Conservation (phyloP, 2,888 invertebrate species). For the Heliconius ethilla region DNA sequence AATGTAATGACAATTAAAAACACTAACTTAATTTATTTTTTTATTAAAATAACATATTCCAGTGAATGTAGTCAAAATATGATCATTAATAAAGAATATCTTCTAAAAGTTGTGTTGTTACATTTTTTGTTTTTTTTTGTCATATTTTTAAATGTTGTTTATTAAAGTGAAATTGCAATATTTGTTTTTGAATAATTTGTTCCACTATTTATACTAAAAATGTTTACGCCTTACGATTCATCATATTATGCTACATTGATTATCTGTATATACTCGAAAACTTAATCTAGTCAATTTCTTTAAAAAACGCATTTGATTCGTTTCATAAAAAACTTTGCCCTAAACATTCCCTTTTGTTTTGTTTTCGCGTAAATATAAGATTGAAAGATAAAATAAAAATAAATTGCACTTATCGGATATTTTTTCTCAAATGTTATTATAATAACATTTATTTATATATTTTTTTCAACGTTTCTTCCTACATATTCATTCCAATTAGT, state of each 20-base stretch:
- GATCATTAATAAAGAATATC: not conserved
- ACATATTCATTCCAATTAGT: slow-evolving; percentile 9
- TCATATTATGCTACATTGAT: not conserved
- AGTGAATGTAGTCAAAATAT: not conserved
- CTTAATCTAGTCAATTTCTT: slow-evolving; percentile 57
- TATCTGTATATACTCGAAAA: slow-evolving; percentile 46
- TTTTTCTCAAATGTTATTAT: not conserved
- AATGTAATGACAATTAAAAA: not conserved
- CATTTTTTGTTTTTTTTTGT: not conserved
- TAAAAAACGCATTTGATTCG: slow-evolving; percentile 22
- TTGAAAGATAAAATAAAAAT: not conserved
- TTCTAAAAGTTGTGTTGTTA: not conserved
- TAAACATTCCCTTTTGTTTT: slow-evolving; percentile 31
- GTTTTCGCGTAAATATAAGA: not conserved
- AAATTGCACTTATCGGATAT: not conserved
- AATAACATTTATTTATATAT: not conserved
- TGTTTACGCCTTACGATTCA: not conserved
- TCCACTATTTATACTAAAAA: not conserved
- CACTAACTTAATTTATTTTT: not conserved
- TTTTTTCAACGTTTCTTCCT: not conserved
- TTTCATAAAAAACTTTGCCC: not conserved
- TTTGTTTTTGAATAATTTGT: not conserved
- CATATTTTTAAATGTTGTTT: not conserved
- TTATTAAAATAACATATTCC: not conserved
- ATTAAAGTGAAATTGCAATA: not conserved